Percentiles rank a stretch among this genome's conserved stretches.
Conservation (phyloP, 1,140 invertebrate genomes). For the Drosophila miranda region DNA sequence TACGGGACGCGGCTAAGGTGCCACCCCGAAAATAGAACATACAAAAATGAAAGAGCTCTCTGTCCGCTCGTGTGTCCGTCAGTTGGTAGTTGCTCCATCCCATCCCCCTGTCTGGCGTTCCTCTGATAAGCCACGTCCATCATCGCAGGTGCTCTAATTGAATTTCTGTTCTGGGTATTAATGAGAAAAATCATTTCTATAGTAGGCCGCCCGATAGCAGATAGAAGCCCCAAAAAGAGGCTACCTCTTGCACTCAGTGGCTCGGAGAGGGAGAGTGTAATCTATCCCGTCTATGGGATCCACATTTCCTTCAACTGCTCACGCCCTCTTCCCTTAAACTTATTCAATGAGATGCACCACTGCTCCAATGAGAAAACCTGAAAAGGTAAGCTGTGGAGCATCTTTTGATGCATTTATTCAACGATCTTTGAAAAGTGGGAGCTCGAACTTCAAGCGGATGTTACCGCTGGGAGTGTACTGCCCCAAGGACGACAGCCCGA, state of each 20-base stretch:
- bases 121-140: constrained; percentile 45
- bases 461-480: too few relatives aligned
- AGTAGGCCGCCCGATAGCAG: constrained; percentile 19
- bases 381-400: too few relatives aligned
- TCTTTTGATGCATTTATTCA: background rate
- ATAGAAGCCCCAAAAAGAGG: too few relatives aligned
- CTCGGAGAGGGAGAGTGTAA: background rate
- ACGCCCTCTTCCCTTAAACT: too few relatives aligned
- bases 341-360: too few relatives aligned
- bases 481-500: too few relatives aligned
- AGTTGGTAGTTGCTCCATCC: too few relatives aligned
- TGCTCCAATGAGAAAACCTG: too few relatives aligned
- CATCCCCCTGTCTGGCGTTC: constrained; percentile 1
- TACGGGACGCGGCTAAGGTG: constrained; percentile 13
- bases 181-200: constrained; percentile 50
- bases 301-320: too few relatives aligned
- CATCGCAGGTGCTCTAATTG: constrained; percentile 49
- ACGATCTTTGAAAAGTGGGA: background rate
- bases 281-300: background rate
- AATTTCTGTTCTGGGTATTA: constrained; percentile 48
- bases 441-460: too few relatives aligned
- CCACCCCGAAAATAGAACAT: constrained; percentile 23
- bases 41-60: background rate
- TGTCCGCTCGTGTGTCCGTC: background rate
- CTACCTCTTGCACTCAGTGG: background rate